Base-by-base conservation (phyloP, 2,797 vertebrate genomes). In the Eptatretus atami region DNA sequence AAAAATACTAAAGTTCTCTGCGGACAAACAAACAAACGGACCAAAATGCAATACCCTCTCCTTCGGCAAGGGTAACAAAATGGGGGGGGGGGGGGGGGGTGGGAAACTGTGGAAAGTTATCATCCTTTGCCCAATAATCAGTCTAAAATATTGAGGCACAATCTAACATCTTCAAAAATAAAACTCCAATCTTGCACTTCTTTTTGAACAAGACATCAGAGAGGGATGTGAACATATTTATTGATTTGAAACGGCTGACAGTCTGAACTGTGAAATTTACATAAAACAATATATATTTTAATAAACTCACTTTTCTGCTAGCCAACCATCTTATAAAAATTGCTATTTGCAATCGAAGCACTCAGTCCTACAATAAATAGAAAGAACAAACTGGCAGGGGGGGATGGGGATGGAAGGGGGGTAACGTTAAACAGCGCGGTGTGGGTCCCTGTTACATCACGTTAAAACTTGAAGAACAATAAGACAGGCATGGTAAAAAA, bases 211-310 rank as follows among this genome's bases (percentile, higher is more conserved):
- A 44, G 31, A 44, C 31, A 44, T 4, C 6, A 8, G 31, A 44
- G 31, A 44, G 31, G 31, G 57, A 61, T 61, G n/a, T 61, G n/a
- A 61, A n/a, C 57, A 61, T 24, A 61, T 61, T 61, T 61, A 61
- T 61, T 61, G 57, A 24, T 61, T 61, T 61, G 57, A 61, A 61
- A 61, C 57, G 25, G 25, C 57, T 61, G 57, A 61, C 57, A 61
- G 57, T 61, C 57, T 61, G 57, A 9, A 61, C 57, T 61, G 57
- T 61, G 57, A 61, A 61, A 61, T 61, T n/a, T n/a, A 61, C n/a
- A n/a, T n/a, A n/a, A 24, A 61, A 61, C 57, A 61, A 61, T 61
- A 61, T 61, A 61, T 61, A 61, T 61, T 61, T 61, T 24, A n/a
- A 61, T 61, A 61, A 61, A 61, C 57, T 44, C 57, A 61, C 57